These are phyloP conservation scores for Noctua comes DNA, from an alignment of 2,888 invertebrate species.

Conservation along the genomic window DNA sequence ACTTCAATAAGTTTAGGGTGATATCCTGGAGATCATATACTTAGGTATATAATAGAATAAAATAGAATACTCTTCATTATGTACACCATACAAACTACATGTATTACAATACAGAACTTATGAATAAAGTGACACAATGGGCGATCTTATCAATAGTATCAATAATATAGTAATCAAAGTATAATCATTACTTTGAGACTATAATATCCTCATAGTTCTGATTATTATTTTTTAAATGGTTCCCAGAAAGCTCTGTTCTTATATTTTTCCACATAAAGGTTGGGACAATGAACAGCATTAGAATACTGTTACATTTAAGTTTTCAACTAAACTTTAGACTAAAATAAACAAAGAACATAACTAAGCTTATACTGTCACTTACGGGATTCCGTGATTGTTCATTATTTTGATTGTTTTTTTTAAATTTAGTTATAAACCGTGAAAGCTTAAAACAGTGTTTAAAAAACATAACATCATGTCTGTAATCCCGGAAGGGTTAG, in stretches of 20 bases:
- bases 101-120: neutral
- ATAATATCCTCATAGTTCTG: neutral
- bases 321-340: neutral
- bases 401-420: no score
- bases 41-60: neutral
- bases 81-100: neutral
- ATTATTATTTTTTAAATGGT: neutral
- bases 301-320: neutral
- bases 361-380: no score
- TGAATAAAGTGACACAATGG: neutral
- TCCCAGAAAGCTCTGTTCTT: neutral
- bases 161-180: neutral
- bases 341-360: neutral
- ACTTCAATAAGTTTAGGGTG: no score
- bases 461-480: no score
- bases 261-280: neutral
- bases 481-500: neutral
- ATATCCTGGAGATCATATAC: neutral
- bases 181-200: neutral
- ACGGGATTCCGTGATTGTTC: no score
- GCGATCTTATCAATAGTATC: neutral
- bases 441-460: no score
- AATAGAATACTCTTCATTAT: neutral
- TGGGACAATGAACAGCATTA: neutral
- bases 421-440: no score